Percentiles rank a stretch among this genome's conserved stretches.
Evolutionary conservation across 2,113 vertebrate genomes (phyloP).

Genomic region (Fulica atra): DNA sequence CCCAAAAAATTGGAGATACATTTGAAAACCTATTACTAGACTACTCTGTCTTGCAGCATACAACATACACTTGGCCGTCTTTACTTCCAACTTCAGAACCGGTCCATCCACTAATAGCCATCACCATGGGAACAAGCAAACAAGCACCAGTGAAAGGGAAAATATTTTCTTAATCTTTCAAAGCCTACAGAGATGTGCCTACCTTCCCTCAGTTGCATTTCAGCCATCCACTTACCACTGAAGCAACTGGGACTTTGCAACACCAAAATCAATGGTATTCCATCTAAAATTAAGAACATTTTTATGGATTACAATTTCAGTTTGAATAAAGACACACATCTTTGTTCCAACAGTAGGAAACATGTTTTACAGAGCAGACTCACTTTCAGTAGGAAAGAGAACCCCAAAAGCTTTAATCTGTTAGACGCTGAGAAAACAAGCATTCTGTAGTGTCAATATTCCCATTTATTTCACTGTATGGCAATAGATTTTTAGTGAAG

Average conservation of each 20-base stretch:
- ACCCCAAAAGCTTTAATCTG: neutral
- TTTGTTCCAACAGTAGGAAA: neutral
- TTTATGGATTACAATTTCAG: neutral
- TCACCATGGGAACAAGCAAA: conserved; percentile 32
- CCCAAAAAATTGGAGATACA: neutral
- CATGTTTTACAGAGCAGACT: neutral
- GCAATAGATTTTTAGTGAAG: neutral
- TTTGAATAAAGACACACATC: neutral
- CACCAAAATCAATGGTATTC: neutral
- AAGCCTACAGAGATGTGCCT: neutral
- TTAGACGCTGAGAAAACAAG: neutral
- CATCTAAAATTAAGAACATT: neutral
- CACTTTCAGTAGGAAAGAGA: neutral
- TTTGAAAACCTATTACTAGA: neutral
- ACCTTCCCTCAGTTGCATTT: neutral
- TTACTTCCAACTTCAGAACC: neutral
- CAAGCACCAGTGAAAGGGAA: neutral
- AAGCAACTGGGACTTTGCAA: neutral
- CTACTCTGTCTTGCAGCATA: neutral
- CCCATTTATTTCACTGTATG: neutral
- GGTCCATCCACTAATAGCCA: neutral
- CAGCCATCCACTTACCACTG: neutral
- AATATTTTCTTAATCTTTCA: neutral
- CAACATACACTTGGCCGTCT: neutral
- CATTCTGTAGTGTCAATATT: neutral